A percentile compares a stretch with the other conserved stretches of the same genome.
Conservation (phyloP, 2,113 vertebrate species). For the Microtus richardsoni region DNA sequence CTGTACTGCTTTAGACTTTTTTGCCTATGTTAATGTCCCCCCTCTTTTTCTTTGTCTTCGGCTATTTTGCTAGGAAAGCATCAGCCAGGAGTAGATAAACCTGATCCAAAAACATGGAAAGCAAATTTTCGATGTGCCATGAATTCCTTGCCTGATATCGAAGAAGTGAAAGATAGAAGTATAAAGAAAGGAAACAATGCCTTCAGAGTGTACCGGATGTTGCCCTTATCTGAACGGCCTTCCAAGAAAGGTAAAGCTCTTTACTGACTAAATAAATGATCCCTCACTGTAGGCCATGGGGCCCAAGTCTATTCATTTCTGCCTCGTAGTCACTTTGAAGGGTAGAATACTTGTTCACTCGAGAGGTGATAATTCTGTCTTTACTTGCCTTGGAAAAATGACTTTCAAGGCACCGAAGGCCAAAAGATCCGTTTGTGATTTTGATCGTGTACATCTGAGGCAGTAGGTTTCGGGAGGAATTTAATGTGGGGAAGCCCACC, state of each 20-base stretch:
- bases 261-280: not conserved
- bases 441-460: not conserved
- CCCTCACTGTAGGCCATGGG: rapidly evolving
- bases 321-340: not conserved
- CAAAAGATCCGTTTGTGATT: not conserved
- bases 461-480: not conserved
- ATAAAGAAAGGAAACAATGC: constrained; percentile 99
- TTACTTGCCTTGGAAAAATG: not conserved
- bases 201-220: constrained; percentile 98
- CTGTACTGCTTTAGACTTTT: not conserved
- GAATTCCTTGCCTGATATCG: constrained; percentile 95
- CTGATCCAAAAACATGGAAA: constrained; percentile 95
- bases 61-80: constrained; percentile 89
- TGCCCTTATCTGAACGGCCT: constrained; percentile 92
- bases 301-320: not conserved
- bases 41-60: constrained; percentile 43
- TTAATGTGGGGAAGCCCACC: not conserved
- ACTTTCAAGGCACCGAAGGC: not conserved
- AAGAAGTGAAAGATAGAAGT: constrained; percentile 95
- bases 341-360: not conserved
- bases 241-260: constrained; percentile 92
- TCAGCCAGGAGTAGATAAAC: constrained; percentile 92
- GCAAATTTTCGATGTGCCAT: constrained; percentile 95
- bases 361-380: not conserved
- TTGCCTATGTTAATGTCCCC: rapidly evolving